Base-by-base conservation (phyloP, 2,797 vertebrate species). In the Acestrorhynchus altus region DNA sequence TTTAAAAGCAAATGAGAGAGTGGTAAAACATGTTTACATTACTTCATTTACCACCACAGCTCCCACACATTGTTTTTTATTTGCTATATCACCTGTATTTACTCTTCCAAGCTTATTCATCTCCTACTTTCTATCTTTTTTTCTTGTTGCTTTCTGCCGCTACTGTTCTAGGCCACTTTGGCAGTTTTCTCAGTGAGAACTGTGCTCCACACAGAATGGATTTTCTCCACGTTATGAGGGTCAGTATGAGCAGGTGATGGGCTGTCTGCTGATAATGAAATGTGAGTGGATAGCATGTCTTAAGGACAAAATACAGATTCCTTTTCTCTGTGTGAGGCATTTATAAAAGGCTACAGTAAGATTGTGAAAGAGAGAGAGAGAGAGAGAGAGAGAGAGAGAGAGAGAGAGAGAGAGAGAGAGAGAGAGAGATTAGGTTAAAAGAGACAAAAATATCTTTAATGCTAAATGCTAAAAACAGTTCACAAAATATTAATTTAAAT, bases 1-100 rank as follows among this genome's bases (percentile, higher is more conserved):
- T 79, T 87, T 74, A 77, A 76, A 74, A 64, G 80, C 82, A 86
- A 88, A 87, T 83, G 51, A 87, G 75, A 87, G 80, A n/a, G 67
- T 82, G 84, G 79, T 69, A 72, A 72, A 64, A 60, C 60, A 64
- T 72, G 26, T 78, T 78, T 64, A 78, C 60, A 80, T 47, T 68
- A 49, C 51, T 49, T 79, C 39, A 16, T 47, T 79, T 42, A 70
- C 69, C 72, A 72, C 18, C 28, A 68, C 66, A 26, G 18, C 70
- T 57, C 42, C 22, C 12, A 66, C 28, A 39, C 47, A 72, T 46
- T 76, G 20, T 49, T 35, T 68, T 70, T 39, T 70, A 57, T 77
- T 73, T 76, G 69, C 49, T 12, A 9, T 15, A 12, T 35, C 8
- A 13, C 4, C 16, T n/a, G n/a, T n/a, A n/a, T 67, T 67, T 47